phyloP scores from a whole-genome alignment of 2,113 vertebrate genomes.

The Vimba vimba region DNA sequence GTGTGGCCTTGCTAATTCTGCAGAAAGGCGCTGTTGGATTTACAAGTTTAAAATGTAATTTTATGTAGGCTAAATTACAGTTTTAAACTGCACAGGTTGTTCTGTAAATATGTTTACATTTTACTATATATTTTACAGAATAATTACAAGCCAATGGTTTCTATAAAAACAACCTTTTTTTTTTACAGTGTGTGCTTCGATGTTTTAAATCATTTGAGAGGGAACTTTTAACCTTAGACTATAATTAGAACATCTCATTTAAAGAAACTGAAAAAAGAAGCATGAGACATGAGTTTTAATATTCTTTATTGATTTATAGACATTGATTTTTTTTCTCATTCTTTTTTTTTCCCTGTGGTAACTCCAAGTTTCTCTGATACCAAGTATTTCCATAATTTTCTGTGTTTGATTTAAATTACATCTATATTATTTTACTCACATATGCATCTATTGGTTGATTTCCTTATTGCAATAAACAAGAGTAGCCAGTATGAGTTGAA shows the following conservation, averaged over 20 bases:
- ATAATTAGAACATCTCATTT: background rate
- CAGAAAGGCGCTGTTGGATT: background rate
- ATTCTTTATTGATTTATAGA: constrained; percentile 80
- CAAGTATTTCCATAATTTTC: constrained; percentile 77
- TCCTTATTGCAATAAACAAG: constrained; percentile 85
- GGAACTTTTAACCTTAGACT: background rate
- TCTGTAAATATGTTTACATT: background rate
- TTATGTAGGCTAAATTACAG: no score
- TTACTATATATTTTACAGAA: background rate
- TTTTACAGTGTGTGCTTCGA: background rate
- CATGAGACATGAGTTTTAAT: constrained; percentile 60
- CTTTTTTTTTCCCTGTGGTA: constrained; percentile 51
- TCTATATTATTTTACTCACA: constrained; percentile 80
- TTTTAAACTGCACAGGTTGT: no score
- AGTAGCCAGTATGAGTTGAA: constrained; percentile 81
- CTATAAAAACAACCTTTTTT: background rate
- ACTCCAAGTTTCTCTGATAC: constrained; percentile 75
- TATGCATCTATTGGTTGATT: constrained; percentile 79
- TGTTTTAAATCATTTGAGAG: background rate
- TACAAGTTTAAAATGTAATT: no score
- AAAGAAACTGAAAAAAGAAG: constrained; percentile 15
- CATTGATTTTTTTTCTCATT: constrained; percentile 67
- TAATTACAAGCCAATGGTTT: background rate
- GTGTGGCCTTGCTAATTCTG: no score
- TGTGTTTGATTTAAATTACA: constrained; percentile 80